Percentiles rank a stretch among this genome's conserved stretches.
These are phyloP conservation scores for Amaurobius ferox DNA, from an alignment of 2,888 invertebrate species.

Conservation along the genomic window DNA sequence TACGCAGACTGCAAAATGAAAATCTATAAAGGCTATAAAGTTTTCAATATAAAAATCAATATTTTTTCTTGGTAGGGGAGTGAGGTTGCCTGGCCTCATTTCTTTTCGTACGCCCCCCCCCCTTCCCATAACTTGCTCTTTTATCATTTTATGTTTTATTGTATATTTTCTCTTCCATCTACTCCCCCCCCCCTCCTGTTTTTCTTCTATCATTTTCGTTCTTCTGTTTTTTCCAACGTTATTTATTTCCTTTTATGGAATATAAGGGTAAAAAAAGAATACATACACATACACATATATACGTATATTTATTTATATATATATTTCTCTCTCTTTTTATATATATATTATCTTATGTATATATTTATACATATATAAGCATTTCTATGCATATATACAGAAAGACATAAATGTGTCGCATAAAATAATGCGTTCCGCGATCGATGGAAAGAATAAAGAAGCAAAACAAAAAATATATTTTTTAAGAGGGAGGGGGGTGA, in stretches of 20 bases:
- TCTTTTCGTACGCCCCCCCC: slow-evolving; percentile 47
- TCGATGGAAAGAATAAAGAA: slow-evolving; percentile 16
- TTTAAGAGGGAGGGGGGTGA: slow-evolving; percentile 23
- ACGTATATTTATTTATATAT: background rate
- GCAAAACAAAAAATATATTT: slow-evolving; percentile 15
- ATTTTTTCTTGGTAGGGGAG: slow-evolving; percentile 41
- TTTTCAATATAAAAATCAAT: slow-evolving; percentile 73
- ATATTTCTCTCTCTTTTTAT: too few species aligned
- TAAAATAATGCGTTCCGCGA: slow-evolving; percentile 54
- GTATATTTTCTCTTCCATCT: slow-evolving; percentile 44
- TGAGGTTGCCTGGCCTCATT: slow-evolving; percentile 62
- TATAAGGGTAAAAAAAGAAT: slow-evolving; percentile 23
- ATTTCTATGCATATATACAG: slow-evolving; percentile 10
- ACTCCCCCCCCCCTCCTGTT: background rate
- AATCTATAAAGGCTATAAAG: slow-evolving; percentile 73
- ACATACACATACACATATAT: background rate
- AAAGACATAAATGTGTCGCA: slow-evolving; percentile 46
- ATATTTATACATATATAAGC: too few species aligned
- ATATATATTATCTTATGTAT: too few species aligned
- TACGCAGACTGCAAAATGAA: slow-evolving; percentile 72
- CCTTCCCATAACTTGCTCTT: slow-evolving; percentile 63
- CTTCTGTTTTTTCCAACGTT: slow-evolving; percentile 10
- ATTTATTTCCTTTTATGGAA: slow-evolving; percentile 30
- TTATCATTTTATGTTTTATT: slow-evolving; percentile 73
- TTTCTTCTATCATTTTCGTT: slow-evolving; percentile 5